Conservation (phyloP, 2,888 invertebrate species). For the Torymus texanus region DNA sequence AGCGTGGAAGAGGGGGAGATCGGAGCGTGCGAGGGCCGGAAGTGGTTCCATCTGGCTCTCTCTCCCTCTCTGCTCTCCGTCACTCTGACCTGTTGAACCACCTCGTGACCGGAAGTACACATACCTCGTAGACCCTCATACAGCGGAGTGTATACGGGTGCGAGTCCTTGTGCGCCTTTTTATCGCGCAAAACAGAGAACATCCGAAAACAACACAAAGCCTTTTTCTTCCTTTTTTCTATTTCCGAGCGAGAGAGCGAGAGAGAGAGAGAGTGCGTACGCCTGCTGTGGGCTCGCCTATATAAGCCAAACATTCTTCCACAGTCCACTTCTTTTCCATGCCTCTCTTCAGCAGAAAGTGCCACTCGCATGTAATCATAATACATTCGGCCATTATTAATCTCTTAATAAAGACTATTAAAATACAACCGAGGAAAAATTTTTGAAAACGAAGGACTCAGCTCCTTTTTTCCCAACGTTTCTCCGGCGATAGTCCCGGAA, state of each 20-base stretch:
- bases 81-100: constrained; percentile 75
- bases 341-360: no score
- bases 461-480: no score
- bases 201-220: constrained; percentile 68
- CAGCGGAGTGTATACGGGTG: constrained; percentile 1
- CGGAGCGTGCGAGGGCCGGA: constrained; percentile 66
- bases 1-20: constrained; percentile 24
- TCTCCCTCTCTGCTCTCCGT: constrained; percentile 53
- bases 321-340: no score
- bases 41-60: constrained; percentile 75
- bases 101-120: constrained; percentile 74
- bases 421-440: no score
- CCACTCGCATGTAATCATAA: no score
- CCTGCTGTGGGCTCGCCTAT: no score
- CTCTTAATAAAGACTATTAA: no score
- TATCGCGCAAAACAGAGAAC: constrained; percentile 50
- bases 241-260: not conserved
- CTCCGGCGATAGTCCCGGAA: no score
- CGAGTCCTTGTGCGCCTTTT: constrained; percentile 25
- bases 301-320: no score
- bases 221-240: constrained; percentile 62
- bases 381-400: no score
- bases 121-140: constrained; percentile 59
- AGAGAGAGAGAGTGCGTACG: not conserved
- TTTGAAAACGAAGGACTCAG: no score